phyloP scores from a whole-genome alignment of 2,797 vertebrate species.

The Clarias laeviceps region DNA sequence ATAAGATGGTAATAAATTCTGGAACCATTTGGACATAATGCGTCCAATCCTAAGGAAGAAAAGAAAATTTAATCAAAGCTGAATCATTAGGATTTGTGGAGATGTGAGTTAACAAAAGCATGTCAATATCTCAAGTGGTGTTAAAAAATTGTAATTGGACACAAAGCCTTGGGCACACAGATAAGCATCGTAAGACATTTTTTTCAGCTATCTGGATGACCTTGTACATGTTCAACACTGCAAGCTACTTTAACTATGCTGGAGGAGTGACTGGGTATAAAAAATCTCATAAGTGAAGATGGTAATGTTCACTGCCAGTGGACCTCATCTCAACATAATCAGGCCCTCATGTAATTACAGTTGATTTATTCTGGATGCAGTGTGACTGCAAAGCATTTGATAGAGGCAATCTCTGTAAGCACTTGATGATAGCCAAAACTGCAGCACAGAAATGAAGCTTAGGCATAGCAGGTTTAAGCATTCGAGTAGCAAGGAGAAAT shows the following conservation, averaged over 20 bases:
- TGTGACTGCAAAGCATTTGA: slow-evolving; percentile 8
- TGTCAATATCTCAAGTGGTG: background rate
- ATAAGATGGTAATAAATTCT: background rate
- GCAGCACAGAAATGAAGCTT: background rate
- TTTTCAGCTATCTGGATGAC: background rate
- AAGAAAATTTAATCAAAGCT: background rate
- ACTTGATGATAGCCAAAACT: slow-evolving; percentile 5
- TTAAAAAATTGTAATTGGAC: background rate
- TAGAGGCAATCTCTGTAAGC: background rate
- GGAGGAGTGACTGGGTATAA: background rate
- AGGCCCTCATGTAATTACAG: slow-evolving; percentile 12
- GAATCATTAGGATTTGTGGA: slow-evolving; percentile 1
- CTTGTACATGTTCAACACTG: slow-evolving; percentile 6
- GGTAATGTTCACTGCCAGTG: slow-evolving; percentile 2
- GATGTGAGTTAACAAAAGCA: background rate
- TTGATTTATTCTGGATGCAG: slow-evolving; percentile 24
- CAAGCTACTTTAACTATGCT: background rate
- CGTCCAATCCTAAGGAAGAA: background rate
- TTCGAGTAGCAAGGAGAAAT: background rate
- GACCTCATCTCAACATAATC: slow-evolving; percentile 7
- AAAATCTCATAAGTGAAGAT: slow-evolving; percentile 20
- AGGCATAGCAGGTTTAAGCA: background rate
- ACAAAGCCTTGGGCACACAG: background rate
- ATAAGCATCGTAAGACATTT: background rate
- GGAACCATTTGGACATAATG: background rate